Conservation (phyloP, 2,797 vertebrate genomes). For the Anniella stebbinsi region DNA sequence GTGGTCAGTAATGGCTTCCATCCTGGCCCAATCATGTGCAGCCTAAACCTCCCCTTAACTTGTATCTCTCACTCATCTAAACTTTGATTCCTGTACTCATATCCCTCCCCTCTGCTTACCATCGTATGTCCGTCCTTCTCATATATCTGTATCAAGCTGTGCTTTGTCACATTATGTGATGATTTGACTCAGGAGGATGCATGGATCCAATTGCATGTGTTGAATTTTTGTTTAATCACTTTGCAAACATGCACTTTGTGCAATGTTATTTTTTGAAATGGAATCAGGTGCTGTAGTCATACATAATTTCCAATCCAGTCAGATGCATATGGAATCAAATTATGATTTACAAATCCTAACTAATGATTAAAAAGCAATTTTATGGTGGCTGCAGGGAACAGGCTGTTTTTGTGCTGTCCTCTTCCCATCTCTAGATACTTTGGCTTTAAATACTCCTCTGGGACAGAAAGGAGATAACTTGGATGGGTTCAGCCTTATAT, state of each 20-base stretch:
- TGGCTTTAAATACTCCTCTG: constrained; percentile 23
- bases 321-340: neutral
- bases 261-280: constrained; percentile 22
- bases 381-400: neutral
- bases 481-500: neutral
- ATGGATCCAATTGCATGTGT: neutral
- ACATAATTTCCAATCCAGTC: constrained; percentile 32
- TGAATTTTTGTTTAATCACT: constrained; percentile 51
- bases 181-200: neutral
- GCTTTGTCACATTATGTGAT: constrained; percentile 4
- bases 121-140: neutral
- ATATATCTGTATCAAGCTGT: neutral
- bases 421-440: constrained; percentile 16
- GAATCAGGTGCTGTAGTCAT: constrained; percentile 30
- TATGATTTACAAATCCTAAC: constrained; percentile 22
- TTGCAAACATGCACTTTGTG: neutral
- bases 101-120: neutral
- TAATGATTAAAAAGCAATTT: constrained; percentile 39
- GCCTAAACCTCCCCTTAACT: neutral
- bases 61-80: neutral
- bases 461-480: neutral
- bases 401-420: neutral
- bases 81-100: neutral
- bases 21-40: too few relatives aligned
- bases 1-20: neutral